Evolutionary conservation across 2,888 invertebrate genomes (phyloP), one percentile per base, ranked within the genome.

Genomic region (Himalopsyche kuldschensis): DNA sequence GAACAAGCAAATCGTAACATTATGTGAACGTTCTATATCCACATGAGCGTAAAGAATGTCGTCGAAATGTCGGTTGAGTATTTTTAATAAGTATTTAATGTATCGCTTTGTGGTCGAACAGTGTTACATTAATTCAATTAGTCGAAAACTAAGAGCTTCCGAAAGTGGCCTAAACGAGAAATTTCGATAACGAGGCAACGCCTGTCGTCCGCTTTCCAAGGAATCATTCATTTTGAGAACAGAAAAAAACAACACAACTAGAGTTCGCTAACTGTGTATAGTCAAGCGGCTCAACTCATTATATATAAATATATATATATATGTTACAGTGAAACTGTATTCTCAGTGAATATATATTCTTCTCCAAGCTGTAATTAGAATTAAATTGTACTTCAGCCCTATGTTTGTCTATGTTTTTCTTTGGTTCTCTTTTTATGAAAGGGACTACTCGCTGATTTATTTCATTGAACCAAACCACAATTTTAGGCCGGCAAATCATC

Each of bases 111-210:
- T 55, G 55, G 55, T 55, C 55, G 55, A 20, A 55, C 47, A 27
- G 69, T 81, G 83, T 78, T 81, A 81, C 83, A 81, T 75, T 83
- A 83, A 75, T 78, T 81, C 85, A 85, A 85, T 85, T 85, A 85
- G 85, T 83, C 31, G 27, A 46, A 41, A 48, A 24, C 32, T 41
- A 79, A 76, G 82, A 41, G 84, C 84, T 81, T 80, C 84, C 83
- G 82, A 55, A 81, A 83, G 78, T 41, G 77, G 27, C 55, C 82
- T 77, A 82, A 78, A 63, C 77, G 79, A 81, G 82, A 81, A 82
- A 82, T 83, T 85, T 83, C 82, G 85, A 85, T 85, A 85, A 84
- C 78, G 82, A 75, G 10, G 41, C 78, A 55, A 78, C 82, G 83
- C 75, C 82, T 85, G 85, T 85, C 85, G 80, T 20, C 78, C 11